A percentile compares a stretch with the other conserved stretches of the same genome.
These are phyloP conservation scores for Zelleria hepariella DNA, from an alignment of 2,888 invertebrate genomes.

Conservation along the genomic window DNA sequence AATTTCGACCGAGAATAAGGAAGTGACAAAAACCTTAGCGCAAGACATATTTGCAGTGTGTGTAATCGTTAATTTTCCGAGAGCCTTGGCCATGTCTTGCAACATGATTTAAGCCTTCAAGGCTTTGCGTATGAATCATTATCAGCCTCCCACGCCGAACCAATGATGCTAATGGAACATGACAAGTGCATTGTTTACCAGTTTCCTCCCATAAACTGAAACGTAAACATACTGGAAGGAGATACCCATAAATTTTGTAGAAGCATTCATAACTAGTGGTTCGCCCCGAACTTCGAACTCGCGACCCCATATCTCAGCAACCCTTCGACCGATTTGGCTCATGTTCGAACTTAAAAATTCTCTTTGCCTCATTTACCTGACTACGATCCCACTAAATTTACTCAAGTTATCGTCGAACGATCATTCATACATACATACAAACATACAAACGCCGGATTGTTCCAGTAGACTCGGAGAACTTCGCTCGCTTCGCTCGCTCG, in stretches of 20 bases:
- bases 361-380: too few relatives aligned
- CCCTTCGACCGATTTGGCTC: too few relatives aligned
- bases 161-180: not conserved
- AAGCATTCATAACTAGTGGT: too few relatives aligned
- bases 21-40: not conserved
- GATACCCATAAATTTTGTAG: not conserved
- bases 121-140: not conserved
- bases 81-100: not conserved
- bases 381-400: too few relatives aligned
- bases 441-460: too few relatives aligned
- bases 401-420: too few relatives aligned
- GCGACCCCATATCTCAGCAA: too few relatives aligned
- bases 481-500: too few relatives aligned
- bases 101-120: not conserved
- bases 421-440: too few relatives aligned
- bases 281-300: too few relatives aligned
- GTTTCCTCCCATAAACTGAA: not conserved
- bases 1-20: not conserved
- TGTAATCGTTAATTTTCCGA: conserved; percentile 1
- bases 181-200: not conserved
- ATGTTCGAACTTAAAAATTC: too few relatives aligned
- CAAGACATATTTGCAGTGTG: not conserved
- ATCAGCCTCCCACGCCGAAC: not conserved
- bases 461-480: too few relatives aligned
- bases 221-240: not conserved